phyloP scores from a whole-genome alignment of 2,888 invertebrate species.

The Hyles lineata region DNA sequence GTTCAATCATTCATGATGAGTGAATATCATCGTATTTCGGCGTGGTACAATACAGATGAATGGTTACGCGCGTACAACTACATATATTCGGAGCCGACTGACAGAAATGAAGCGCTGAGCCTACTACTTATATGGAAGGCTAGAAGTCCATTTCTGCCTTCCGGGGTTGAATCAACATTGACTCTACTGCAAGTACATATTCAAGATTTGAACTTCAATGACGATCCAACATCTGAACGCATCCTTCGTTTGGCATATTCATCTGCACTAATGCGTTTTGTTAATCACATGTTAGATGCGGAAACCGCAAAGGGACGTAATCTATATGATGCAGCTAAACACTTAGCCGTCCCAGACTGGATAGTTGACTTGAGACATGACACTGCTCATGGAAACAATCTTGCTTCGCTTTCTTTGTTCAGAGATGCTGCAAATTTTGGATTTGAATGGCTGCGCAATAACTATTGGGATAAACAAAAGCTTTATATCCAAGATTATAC shows the following conservation, averaged over 20 bases:
- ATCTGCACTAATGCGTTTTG: slow-evolving; percentile 87
- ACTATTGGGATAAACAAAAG: slow-evolving; percentile 87
- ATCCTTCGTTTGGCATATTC: slow-evolving; percentile 86
- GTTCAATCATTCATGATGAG: slow-evolving; percentile 50
- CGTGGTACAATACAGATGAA: slow-evolving; percentile 78
- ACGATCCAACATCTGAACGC: slow-evolving; percentile 63
- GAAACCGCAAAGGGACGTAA: slow-evolving; percentile 81
- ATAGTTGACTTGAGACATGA: slow-evolving; percentile 91
- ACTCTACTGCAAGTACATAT: slow-evolving; percentile 82
- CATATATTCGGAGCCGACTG: slow-evolving; percentile 66
- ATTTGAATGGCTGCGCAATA: slow-evolving; percentile 87
- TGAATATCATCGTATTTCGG: slow-evolving; percentile 67
- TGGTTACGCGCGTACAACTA: slow-evolving; percentile 81
- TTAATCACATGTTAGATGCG: slow-evolving; percentile 86
- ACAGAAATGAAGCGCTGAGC: slow-evolving; percentile 73
- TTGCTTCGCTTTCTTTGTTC: slow-evolving; percentile 87
- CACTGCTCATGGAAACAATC: slow-evolving; percentile 88
- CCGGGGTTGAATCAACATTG: slow-evolving; percentile 86
- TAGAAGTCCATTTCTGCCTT: slow-evolving; percentile 82
- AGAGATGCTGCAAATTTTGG: slow-evolving; percentile 86
- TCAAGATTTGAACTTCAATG: slow-evolving; percentile 58
- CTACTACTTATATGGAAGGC: slow-evolving; percentile 85
- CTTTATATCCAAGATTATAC: slow-evolving; percentile 75
- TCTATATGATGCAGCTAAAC: slow-evolving; percentile 85
- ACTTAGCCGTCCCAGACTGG: slow-evolving; percentile 91